phyloP scores from a whole-genome alignment of 2,113 vertebrate species.

The Brienomyrus brachyistius region DNA sequence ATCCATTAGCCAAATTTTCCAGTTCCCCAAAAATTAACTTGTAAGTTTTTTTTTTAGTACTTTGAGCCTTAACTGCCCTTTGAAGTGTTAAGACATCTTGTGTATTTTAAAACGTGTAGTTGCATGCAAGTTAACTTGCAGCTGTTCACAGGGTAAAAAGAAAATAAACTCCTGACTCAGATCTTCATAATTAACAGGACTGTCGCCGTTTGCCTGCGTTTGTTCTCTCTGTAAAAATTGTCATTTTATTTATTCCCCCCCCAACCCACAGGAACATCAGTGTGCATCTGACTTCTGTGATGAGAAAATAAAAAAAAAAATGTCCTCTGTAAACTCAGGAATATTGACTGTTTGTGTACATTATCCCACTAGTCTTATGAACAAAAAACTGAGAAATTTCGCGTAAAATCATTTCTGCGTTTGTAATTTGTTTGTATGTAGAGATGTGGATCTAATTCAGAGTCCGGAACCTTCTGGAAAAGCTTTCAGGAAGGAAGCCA shows the following conservation, averaged over 20 bases:
- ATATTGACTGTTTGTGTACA: background rate
- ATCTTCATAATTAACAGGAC: background rate
- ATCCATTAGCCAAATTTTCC: background rate
- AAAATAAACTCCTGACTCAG: background rate
- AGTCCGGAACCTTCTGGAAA: background rate
- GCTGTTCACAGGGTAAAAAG: constrained; percentile 24
- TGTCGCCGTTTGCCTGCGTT: background rate
- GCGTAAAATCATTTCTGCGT: background rate
- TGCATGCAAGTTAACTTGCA: constrained; percentile 23
- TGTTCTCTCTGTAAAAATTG: background rate
- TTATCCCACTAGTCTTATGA: background rate
- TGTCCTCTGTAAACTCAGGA: background rate
- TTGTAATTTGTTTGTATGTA: background rate
- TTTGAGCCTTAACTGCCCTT: background rate
- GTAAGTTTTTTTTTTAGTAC: constrained; percentile 2
- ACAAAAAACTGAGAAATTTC: background rate
- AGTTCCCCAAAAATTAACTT: background rate
- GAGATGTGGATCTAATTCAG: background rate
- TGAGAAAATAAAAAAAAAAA: background rate
- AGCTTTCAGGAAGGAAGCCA: background rate
- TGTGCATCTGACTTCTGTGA: background rate
- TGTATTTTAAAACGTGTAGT: constrained; percentile 1
- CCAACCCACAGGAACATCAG: background rate
- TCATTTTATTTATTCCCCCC: background rate
- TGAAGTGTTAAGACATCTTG: constrained; percentile 4